These are phyloP conservation scores for Coronaproctus castanopsis DNA, from an alignment of 2,888 invertebrate species.

Conservation along the genomic window DNA sequence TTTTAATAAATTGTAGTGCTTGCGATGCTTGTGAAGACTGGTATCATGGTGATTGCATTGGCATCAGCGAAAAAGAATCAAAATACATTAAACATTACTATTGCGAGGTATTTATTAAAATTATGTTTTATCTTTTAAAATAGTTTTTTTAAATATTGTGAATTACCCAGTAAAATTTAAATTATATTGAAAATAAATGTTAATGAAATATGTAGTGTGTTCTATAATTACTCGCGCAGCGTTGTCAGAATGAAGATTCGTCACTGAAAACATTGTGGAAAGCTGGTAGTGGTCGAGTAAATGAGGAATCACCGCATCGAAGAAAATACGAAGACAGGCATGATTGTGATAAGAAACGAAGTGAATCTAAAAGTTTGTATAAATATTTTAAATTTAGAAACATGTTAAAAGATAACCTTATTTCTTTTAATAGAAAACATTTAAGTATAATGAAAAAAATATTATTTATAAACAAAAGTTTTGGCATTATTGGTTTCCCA, in stretches of 20 bases:
- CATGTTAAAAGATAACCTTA: too few relatives aligned
- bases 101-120: slow-evolving; percentile 35
- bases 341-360: background rate
- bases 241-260: slow-evolving; percentile 64
- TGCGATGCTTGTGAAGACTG: slow-evolving; percentile 96
- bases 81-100: slow-evolving; percentile 85
- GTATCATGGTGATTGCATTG: slow-evolving; percentile 96
- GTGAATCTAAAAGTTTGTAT: too few relatives aligned
- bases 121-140: background rate
- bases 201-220: too few relatives aligned
- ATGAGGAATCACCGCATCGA: slow-evolving; percentile 7
- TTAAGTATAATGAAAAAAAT: too few relatives aligned
- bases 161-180: background rate
- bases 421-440: too few relatives aligned
- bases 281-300: slow-evolving; percentile 8
- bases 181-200: background rate
- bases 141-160: background rate
- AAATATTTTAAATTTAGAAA: too few relatives aligned
- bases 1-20: slow-evolving; percentile 38
- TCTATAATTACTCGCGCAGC: too few relatives aligned
- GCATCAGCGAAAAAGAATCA: slow-evolving; percentile 79
- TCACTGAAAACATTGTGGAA: slow-evolving; percentile 33
- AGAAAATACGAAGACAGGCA: slow-evolving; percentile 4
- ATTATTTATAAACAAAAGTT: too few relatives aligned
- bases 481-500: too few relatives aligned